These are phyloP conservation scores for Lanius ludovicianus DNA, from an alignment of 2,113 vertebrate species.

Conservation along the genomic window DNA sequence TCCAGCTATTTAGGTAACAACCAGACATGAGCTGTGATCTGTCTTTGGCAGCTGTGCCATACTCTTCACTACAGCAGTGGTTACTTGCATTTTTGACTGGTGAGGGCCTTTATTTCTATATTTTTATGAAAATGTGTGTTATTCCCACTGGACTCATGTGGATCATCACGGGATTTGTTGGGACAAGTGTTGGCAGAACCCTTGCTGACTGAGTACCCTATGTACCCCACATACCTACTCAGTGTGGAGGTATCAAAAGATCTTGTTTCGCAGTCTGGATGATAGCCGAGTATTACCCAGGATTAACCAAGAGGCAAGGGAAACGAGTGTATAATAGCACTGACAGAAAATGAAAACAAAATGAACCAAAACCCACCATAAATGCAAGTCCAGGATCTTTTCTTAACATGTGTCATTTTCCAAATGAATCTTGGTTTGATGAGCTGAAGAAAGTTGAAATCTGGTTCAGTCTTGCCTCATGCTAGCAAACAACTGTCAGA, in stretches of 20 bases:
- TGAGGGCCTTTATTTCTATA: neutral
- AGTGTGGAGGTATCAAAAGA: neutral
- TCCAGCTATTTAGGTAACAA: neutral
- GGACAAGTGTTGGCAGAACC: neutral
- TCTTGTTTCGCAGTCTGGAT: neutral
- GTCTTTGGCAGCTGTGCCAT: neutral
- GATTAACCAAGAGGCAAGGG: neutral
- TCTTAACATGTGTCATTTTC: neutral
- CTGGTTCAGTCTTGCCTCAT: neutral
- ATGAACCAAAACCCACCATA: neutral
- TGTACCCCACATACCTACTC: neutral
- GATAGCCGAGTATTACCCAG: rapidly evolving
- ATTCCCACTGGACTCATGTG: neutral
- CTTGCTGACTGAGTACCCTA: neutral
- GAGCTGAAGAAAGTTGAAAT: neutral
- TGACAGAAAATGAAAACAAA: neutral
- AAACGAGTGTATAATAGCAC: neutral
- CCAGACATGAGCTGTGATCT: neutral
- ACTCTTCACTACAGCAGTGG: neutral
- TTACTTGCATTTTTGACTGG: neutral
- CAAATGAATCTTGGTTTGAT: neutral
- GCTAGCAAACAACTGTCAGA: neutral
- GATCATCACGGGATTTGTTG: neutral
- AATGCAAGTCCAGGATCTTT: neutral
- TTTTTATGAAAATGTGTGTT: neutral